phyloP scores from a whole-genome alignment of 2,888 invertebrate genomes.

The Embidobia sp. region DNA sequence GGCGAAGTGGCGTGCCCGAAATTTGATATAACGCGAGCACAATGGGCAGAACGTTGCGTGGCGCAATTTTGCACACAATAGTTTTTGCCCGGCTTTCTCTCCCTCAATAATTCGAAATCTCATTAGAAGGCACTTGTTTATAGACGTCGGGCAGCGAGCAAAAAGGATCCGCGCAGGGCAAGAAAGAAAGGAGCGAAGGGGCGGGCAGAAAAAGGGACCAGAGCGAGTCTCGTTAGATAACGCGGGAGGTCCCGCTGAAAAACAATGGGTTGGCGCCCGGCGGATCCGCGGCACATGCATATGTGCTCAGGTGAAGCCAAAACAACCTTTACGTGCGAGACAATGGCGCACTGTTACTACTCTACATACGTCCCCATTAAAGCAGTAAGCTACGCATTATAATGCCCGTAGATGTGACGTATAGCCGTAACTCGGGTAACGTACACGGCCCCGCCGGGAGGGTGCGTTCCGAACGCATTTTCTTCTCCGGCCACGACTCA shows the following conservation, averaged over 20 bases:
- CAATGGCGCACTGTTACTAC: conserved; percentile 73
- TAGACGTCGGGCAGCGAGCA: conserved; percentile 31
- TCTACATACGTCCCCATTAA: conserved; percentile 78
- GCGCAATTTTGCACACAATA: conserved; percentile 59
- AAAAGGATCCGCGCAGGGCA: conserved; percentile 22
- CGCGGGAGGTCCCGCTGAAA: conserved; percentile 73
- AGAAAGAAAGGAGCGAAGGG: conserved; percentile 44
- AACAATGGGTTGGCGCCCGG: conserved; percentile 75
- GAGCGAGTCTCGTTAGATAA: conserved; percentile 72
- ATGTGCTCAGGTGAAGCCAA: conserved; percentile 72
- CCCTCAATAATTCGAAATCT: conserved; percentile 61
- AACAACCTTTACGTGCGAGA: conserved; percentile 71
- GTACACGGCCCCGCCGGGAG: conserved; percentile 16
- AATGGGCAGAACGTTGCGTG: conserved; percentile 29
- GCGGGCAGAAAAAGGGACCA: conserved; percentile 53
- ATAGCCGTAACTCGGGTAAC: conserved; percentile 54
- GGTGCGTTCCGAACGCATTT: conserved; percentile 34
- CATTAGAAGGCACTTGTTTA: conserved; percentile 66
- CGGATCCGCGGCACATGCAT: conserved; percentile 60
- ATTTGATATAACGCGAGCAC: conserved; percentile 12
- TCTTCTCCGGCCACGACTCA: conserved; percentile 37
- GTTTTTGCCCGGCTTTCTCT: conserved; percentile 33
- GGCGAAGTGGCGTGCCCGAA: too few species aligned
- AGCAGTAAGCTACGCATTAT: conserved; percentile 77
- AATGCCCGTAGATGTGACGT: conserved; percentile 67